A percentile compares a stretch with the other conserved stretches of the same genome.
Conservation (phyloP, 2,888 invertebrate species). For the Drosophila heteroneura region DNA sequence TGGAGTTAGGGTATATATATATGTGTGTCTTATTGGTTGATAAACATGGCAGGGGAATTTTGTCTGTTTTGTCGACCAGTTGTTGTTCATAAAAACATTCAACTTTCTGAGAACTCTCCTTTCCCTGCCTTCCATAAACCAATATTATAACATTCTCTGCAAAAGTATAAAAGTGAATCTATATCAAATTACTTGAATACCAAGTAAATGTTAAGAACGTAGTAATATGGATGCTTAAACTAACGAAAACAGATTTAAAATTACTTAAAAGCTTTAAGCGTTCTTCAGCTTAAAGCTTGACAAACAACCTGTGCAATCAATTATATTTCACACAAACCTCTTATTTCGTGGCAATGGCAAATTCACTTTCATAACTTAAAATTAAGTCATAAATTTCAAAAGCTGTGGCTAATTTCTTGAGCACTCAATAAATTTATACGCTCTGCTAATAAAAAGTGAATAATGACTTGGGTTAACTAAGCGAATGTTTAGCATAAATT, state of each 20-base stretch:
- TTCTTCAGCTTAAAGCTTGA: background rate
- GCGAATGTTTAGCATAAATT: conserved; percentile 36
- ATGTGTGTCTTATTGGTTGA: background rate
- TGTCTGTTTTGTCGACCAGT: background rate
- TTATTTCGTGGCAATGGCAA: background rate
- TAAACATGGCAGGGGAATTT: background rate
- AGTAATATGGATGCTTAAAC: background rate
- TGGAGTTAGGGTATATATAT: conserved; percentile 13
- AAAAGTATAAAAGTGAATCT: background rate
- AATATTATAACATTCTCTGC: background rate
- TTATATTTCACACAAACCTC: background rate
- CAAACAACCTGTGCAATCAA: background rate
- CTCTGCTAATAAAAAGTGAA: conserved; percentile 28
- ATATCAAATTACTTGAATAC: background rate
- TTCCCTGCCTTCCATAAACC: background rate
- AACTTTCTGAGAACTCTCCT: background rate
- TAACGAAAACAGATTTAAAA: background rate
- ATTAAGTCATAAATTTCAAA: background rate
- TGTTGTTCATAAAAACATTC: background rate
- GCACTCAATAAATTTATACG: conserved; percentile 1
- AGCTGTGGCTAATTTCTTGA: conserved; percentile 5
- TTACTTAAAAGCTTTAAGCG: background rate
- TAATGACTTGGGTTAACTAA: conserved; percentile 22
- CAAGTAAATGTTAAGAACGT: background rate
- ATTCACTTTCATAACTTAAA: background rate